A percentile compares a stretch with the other conserved stretches of the same genome.
These are phyloP conservation scores for Leucania comma DNA, from an alignment of 2,888 invertebrate species.

Conservation along the genomic window DNA sequence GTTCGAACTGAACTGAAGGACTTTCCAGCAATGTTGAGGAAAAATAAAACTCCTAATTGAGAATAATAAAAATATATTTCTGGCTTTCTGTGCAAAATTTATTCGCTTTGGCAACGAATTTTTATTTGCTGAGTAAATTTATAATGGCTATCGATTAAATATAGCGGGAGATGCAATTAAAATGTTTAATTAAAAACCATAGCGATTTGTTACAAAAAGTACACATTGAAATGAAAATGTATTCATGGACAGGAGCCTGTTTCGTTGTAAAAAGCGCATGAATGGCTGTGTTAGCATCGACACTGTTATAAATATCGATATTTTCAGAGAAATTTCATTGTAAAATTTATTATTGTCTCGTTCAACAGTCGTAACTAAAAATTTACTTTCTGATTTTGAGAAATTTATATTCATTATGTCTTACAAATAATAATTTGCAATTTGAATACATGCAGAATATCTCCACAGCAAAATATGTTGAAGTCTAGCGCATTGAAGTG, in stretches of 20 bases:
- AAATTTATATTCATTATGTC: background rate
- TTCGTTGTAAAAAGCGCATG: slow-evolving; percentile 19
- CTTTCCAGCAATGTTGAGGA: slow-evolving; percentile 27
- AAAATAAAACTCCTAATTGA: slow-evolving; percentile 23
- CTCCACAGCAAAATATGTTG: background rate
- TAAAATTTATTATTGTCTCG: background rate
- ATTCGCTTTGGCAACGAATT: slow-evolving; percentile 6
- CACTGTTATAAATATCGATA: background rate
- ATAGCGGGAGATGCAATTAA: slow-evolving; percentile 8
- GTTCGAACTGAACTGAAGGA: slow-evolving; percentile 29
- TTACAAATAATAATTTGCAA: background rate
- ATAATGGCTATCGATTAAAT: slow-evolving; percentile 9
- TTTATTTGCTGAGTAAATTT: slow-evolving; percentile 14
- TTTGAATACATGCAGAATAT: background rate
- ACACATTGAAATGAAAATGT: slow-evolving; percentile 28
- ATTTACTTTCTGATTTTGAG: too few species aligned
- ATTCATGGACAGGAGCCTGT: slow-evolving; percentile 4
- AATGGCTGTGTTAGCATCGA: slow-evolving; percentile 13
- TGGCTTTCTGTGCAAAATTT: slow-evolving; percentile 5
- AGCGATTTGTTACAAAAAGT: slow-evolving; percentile 11
- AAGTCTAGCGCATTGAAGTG: background rate
- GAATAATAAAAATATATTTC: slow-evolving; percentile 11
- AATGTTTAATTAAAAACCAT: slow-evolving; percentile 18
- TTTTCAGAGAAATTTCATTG: slow-evolving; percentile 1
- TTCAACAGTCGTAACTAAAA: too few species aligned